Base-by-base conservation (phyloP, 2,797 vertebrate genomes). In the Sebastes glaucus region DNA sequence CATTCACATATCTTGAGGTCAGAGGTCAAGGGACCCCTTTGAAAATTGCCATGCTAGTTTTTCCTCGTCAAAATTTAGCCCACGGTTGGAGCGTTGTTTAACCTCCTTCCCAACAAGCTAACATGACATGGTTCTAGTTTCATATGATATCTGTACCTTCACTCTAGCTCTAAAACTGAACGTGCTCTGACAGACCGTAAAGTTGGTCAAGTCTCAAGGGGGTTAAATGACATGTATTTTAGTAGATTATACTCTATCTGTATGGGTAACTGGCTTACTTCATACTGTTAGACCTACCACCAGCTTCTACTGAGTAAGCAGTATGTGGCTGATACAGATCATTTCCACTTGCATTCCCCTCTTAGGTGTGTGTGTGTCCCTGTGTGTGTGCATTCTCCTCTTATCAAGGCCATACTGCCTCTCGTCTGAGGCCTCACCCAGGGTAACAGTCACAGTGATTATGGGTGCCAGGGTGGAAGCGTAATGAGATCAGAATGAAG, bases 401-500 rank as follows among this genome's bases (percentile, higher is more conserved):
- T 68, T 72, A 73, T 55, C 56, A 25, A 32, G 32, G 42, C 23
- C 23, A 18, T 22, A 18, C 69, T 46, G 75, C 46, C 33, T 80
- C 66, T 67, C 13, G 49, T 61, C 78, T 56, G 60, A 56, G 64
- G 72, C 28, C 28, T 80, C 64, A 33, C 53, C 73, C 70, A 63
- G 80, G 59, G 62, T 64, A 53, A 78, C 71, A 79, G 66, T 77
- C 59, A 75, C 56, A 63, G 53, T 74, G 61, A 80, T 81, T 76
- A 63, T 63, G 49, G 65, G 49, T 70, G 60, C 32, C 14, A 49
- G 55, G 49, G 53, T 67, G 64, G 73, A 60, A 73, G 74, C 35
- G 18, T 83, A 85, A 87, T 84, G 78, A 84, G 82, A 88, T 88
- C 78, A 87, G 61, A 74, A 74, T 56, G 33, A 79, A 78, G 74